These are phyloP conservation scores for Drosophila arawakana DNA, from an alignment of 1,140 invertebrate species.

Conservation along the genomic window DNA sequence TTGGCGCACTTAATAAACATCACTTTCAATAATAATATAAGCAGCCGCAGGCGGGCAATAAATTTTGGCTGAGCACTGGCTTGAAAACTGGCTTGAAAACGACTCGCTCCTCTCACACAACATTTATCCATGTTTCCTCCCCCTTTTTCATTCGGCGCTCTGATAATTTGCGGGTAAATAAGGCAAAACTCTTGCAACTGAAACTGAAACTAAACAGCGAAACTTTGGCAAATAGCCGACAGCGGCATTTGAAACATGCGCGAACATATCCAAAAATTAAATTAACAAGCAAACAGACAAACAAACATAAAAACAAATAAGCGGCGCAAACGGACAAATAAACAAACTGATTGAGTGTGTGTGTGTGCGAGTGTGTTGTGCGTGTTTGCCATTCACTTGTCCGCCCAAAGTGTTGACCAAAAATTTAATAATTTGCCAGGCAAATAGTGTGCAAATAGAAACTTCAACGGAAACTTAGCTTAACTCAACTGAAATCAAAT, in stretches of 20 bases:
- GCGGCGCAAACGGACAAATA: constrained; percentile 9
- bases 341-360: background rate
- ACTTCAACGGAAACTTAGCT: constrained; percentile 13
- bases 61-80: constrained; percentile 34
- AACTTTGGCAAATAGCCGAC: constrained; percentile 48
- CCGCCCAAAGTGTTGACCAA: constrained; percentile 12
- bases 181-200: constrained; percentile 28
- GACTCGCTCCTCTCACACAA: background rate
- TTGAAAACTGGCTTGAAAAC: constrained; percentile 42
- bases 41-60: constrained; percentile 48
- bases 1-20: constrained; percentile 43
- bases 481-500: constrained; percentile 8
- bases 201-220: constrained; percentile 45
- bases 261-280: constrained; percentile 48
- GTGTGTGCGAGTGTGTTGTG: background rate
- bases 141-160: constrained; percentile 1
- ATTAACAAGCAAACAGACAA: constrained; percentile 51
- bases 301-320: constrained; percentile 29
- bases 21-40: constrained; percentile 54
- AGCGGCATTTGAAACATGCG: constrained; percentile 25
- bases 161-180: constrained; percentile 52
- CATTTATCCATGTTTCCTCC: background rate
- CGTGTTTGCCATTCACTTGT: background rate
- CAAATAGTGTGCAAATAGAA: constrained; percentile 3
- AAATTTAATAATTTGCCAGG: constrained; percentile 29